These are phyloP conservation scores for Philypnodon macrostomus DNA, from an alignment of 2,797 vertebrate species.

Conservation along the genomic window DNA sequence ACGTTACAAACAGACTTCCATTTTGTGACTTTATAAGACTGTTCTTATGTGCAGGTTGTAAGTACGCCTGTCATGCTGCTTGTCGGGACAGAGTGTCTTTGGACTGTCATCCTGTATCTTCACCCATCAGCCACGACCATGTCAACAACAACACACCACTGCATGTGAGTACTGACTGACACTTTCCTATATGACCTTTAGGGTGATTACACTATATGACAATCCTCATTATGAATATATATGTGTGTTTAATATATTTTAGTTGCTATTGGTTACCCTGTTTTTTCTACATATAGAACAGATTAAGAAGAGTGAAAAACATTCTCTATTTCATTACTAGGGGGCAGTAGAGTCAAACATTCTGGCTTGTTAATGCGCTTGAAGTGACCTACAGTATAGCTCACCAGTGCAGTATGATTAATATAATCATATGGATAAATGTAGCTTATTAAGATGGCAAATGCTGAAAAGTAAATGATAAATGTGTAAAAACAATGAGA, in stretches of 20 bases:
- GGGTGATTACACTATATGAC: too few relatives aligned
- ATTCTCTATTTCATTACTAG: constrained; percentile 7
- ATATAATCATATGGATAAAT: too few relatives aligned
- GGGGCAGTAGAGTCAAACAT: constrained; percentile 5
- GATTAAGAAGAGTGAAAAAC: too few relatives aligned
- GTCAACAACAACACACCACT: constrained; percentile 55
- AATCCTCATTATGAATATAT: too few relatives aligned
- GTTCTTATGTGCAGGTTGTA: constrained; percentile 55
- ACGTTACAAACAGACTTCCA: constrained; percentile 26
- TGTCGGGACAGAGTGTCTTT: constrained; percentile 60
- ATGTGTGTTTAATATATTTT: too few relatives aligned
- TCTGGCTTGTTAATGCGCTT: not conserved
- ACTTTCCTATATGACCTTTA: not conserved
- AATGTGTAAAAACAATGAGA: not conserved
- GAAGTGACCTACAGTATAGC: too few relatives aligned
- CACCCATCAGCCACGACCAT: constrained; percentile 44
- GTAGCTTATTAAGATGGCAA: too few relatives aligned
- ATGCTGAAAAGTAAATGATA: not conserved
- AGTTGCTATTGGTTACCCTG: too few relatives aligned
- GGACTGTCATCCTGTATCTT: constrained; percentile 58
- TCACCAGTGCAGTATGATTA: too few relatives aligned
- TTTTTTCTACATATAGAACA: too few relatives aligned
- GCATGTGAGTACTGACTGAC: constrained; percentile 61
- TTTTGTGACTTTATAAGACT: not conserved
- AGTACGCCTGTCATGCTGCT: constrained; percentile 61